phyloP scores from a whole-genome alignment of 1,140 invertebrate genomes.

The Acyrthosiphon pisum region DNA sequence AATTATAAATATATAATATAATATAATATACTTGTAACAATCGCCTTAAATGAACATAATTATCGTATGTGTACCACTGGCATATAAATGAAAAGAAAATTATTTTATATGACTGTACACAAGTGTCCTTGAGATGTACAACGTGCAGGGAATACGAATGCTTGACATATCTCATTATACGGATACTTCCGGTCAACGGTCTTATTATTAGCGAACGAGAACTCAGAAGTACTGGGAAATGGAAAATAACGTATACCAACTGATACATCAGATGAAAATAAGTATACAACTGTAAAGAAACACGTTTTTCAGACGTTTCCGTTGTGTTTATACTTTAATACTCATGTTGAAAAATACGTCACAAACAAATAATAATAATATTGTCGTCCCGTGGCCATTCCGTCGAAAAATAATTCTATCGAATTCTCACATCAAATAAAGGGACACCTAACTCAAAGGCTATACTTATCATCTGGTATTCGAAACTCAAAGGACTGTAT shows the following conservation, averaged over 20 bases:
- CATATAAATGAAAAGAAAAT: constrained; percentile 6
- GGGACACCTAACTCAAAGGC: background rate
- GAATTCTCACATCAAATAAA: background rate
- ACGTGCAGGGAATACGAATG: background rate
- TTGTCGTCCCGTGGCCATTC: background rate
- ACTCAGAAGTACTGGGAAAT: background rate
- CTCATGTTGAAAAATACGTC: background rate
- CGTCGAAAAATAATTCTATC: background rate
- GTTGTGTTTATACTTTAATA: background rate
- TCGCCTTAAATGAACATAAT: background rate
- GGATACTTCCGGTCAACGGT: background rate
- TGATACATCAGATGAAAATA: constrained; percentile 6
- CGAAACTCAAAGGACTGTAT: background rate
- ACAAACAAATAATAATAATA: background rate
- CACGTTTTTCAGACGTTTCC: background rate
- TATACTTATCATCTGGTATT: background rate
- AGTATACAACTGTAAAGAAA: background rate
- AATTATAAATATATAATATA: background rate
- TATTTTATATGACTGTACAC: background rate
- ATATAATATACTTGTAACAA: background rate
- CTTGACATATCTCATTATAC: constrained; percentile 25
- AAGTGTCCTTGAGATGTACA: background rate
- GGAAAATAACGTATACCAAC: background rate
- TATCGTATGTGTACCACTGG: background rate
- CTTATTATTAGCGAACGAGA: background rate